Percentiles rank a stretch among this genome's conserved stretches.
Evolutionary conservation across 1,140 invertebrate genomes (phyloP).

Genomic region (Neodiprion lecontei): DNA sequence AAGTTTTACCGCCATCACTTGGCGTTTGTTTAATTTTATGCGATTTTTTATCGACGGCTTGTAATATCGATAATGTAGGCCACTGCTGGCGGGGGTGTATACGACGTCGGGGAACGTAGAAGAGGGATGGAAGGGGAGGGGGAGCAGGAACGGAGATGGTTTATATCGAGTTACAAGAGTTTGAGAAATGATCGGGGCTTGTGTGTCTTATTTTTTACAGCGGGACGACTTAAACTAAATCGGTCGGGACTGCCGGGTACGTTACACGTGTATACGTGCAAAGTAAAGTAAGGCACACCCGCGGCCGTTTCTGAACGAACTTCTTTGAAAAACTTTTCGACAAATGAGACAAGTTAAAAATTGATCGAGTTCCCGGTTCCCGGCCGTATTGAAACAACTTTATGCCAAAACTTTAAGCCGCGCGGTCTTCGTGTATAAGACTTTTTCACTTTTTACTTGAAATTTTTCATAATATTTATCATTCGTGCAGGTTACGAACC

Average conservation of each 20-base stretch:
- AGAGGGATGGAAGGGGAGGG: conserved; percentile 26
- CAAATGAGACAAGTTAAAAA: conserved; percentile 7
- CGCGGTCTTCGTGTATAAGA: neutral
- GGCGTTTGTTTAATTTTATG: conserved; percentile 60
- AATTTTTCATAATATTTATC: no score
- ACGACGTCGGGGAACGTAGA: conserved; percentile 20
- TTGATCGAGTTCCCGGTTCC: neutral
- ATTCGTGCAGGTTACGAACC: no score
- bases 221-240: conserved; percentile 5
- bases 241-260: neutral
- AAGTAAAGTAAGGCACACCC: neutral
- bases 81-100: conserved; percentile 20
- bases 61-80: conserved; percentile 62
- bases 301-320: neutral
- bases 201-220: conserved; percentile 40
- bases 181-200: conserved; percentile 56
- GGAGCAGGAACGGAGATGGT: conserved; percentile 33
- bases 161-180: conserved; percentile 57
- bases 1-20: conserved; percentile 48
- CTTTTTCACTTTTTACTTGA: neutral
- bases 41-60: conserved; percentile 61
- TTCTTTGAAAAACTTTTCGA: neutral
- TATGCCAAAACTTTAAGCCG: neutral
- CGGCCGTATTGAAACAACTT: neutral
- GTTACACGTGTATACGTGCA: neutral